These are phyloP conservation scores for Cheilosia vulpina DNA, from an alignment of 2,888 invertebrate species.

Conservation along the genomic window DNA sequence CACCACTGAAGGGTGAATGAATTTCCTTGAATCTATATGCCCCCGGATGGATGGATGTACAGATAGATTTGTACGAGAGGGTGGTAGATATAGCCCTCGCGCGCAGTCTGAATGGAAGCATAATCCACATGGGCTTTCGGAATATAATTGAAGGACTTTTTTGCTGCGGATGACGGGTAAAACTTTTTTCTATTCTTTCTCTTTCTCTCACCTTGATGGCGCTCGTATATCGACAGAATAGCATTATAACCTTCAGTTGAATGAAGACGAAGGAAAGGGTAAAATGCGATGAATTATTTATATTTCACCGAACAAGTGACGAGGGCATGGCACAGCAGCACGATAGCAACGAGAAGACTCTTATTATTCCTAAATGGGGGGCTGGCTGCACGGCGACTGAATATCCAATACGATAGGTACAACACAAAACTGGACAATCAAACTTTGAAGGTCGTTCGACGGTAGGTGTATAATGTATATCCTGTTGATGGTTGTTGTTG, in stretches of 20 bases:
- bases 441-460: conserved; percentile 73
- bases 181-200: conserved; percentile 33
- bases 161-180: conserved; percentile 43
- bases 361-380: conserved; percentile 66
- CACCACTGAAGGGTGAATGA: conserved; percentile 71
- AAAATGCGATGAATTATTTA: conserved; percentile 72
- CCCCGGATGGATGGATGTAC: conserved; percentile 13
- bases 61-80: conserved; percentile 23
- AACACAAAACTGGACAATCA: conserved; percentile 72
- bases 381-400: conserved; percentile 35
- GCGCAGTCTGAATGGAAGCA: conserved; percentile 63
- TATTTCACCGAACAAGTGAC: conserved; percentile 60
- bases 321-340: conserved; percentile 49
- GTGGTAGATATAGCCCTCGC: conserved; percentile 31
- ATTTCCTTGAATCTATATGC: conserved; percentile 70
- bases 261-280: conserved; percentile 62
- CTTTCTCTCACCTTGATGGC: background rate
- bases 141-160: conserved; percentile 58
- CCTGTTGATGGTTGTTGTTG: conserved; percentile 21
- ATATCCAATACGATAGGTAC: conserved; percentile 31
- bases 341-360: conserved; percentile 46
- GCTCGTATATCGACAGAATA: conserved; percentile 37
- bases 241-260: conserved; percentile 57
- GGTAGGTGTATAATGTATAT: conserved; percentile 60
- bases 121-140: conserved; percentile 64